These are phyloP conservation scores for Trissonchulus sp. DNA, from an alignment of 2,888 invertebrate genomes.

Conservation along the genomic window DNA sequence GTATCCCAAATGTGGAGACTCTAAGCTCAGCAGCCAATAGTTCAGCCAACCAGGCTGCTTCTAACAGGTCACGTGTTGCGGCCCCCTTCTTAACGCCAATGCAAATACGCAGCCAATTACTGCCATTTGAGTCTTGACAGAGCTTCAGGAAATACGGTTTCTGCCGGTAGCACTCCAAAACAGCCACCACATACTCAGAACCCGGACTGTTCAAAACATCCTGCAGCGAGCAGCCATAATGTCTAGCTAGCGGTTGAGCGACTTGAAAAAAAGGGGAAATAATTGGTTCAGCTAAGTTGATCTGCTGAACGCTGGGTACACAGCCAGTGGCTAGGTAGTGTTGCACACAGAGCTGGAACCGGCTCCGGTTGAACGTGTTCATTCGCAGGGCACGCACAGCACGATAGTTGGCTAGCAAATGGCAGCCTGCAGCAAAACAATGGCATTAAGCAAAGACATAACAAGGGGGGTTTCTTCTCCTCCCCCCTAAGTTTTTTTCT, in stretches of 20 bases:
- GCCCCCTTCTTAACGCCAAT: not conserved
- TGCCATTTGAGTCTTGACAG: no score
- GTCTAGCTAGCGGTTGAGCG: not conserved
- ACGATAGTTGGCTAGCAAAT: constrained; percentile 77
- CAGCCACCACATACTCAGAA: not conserved
- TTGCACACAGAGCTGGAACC: constrained; percentile 57
- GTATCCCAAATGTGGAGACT: no score
- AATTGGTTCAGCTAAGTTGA: not conserved
- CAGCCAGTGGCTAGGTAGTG: not conserved
- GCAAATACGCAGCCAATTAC: not conserved
- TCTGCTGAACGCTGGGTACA: not conserved
- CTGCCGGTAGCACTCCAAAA: not conserved
- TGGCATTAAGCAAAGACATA: constrained; percentile 62
- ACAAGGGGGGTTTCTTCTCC: not conserved
- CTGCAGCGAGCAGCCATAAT: not conserved
- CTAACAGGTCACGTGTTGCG: not conserved
- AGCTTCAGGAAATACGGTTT: not conserved
- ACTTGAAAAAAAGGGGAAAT: not conserved
- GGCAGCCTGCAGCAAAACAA: constrained; percentile 70
- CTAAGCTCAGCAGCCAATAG: no score
- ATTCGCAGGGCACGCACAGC: constrained; percentile 75
- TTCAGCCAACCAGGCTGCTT: not conserved
- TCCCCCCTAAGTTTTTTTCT: no score
- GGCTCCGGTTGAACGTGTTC: constrained; percentile 71
- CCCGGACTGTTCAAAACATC: not conserved